A percentile compares a stretch with the other conserved stretches of the same genome.
Evolutionary conservation across 2,888 invertebrate genomes (phyloP).

Genomic region (Aspidapion aeneum): DNA sequence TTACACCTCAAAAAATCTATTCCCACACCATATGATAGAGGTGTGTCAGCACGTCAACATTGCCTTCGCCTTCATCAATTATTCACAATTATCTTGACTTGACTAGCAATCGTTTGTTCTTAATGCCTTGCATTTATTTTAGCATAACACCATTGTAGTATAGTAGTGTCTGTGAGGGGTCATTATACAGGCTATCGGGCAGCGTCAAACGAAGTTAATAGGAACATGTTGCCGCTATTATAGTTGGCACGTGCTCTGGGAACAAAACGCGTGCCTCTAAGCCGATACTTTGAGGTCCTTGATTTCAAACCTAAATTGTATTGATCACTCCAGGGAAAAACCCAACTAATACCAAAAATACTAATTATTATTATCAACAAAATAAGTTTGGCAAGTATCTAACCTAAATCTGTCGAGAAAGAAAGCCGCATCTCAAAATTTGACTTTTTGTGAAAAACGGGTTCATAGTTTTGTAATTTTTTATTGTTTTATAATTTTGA

Average conservation of each 20-base stretch:
- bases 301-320: no score
- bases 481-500: no score
- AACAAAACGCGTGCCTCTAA: background rate
- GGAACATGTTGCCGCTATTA: constrained; percentile 17
- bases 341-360: no score
- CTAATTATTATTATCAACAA: no score
- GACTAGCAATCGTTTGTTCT: background rate
- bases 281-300: background rate
- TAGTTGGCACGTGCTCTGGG: constrained; percentile 16
- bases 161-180: background rate
- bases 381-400: no score
- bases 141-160: background rate
- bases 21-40: background rate
- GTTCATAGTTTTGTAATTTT: no score
- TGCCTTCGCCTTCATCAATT: background rate
- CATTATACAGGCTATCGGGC: background rate
- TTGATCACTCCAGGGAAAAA: no score
- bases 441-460: no score
- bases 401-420: no score
- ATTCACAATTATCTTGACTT: background rate
- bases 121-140: background rate
- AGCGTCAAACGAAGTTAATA: constrained; percentile 23
- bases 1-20: background rate
- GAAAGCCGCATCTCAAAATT: no score
- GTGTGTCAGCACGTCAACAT: background rate